Evolutionary conservation across 2,888 invertebrate species (phyloP).

Genomic region (Ethmia dodecea): DNA sequence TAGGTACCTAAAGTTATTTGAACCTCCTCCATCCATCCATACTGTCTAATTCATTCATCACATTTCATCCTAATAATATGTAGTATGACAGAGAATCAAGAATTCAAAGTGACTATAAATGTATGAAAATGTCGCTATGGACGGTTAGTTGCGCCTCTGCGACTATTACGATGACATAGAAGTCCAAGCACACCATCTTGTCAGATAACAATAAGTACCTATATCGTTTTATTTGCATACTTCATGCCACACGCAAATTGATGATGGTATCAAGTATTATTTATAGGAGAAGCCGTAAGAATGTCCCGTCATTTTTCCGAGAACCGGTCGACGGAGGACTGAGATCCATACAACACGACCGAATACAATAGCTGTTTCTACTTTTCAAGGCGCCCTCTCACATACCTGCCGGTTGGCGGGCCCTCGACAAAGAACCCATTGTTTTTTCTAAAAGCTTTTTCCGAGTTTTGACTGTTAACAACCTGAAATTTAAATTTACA

Average conservation of each 20-base stretch:
- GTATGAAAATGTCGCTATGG: too few relatives aligned
- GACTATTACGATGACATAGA: too few relatives aligned
- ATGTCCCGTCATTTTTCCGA: constrained; percentile 58
- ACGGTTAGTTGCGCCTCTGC: too few relatives aligned
- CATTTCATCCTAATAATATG: too few relatives aligned
- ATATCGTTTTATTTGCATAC: neutral
- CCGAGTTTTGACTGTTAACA: constrained; percentile 36
- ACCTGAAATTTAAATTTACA: constrained; percentile 22
- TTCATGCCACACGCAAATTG: constrained; percentile 12
- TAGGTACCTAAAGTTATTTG: too few relatives aligned
- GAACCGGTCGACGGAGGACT: constrained; percentile 55
- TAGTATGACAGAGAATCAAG: too few relatives aligned
- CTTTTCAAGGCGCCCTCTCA: constrained; percentile 38
- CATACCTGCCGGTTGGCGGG: constrained; percentile 36
- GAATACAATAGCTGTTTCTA: constrained; percentile 48
- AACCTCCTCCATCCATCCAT: too few relatives aligned
- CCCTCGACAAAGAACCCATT: constrained; percentile 35
- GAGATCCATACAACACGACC: constrained; percentile 38
- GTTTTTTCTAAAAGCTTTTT: constrained; percentile 32
- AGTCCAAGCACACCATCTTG: constrained; percentile 4
- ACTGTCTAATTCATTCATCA: too few relatives aligned
- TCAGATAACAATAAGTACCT: constrained; percentile 1
- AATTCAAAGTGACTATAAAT: too few relatives aligned
- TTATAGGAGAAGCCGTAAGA: constrained; percentile 33
- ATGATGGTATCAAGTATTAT: constrained; percentile 3